Percentiles rank a stretch among this genome's conserved stretches.
Evolutionary conservation across 2,888 invertebrate genomes (phyloP).

Genomic region (Julus scandinavius): DNA sequence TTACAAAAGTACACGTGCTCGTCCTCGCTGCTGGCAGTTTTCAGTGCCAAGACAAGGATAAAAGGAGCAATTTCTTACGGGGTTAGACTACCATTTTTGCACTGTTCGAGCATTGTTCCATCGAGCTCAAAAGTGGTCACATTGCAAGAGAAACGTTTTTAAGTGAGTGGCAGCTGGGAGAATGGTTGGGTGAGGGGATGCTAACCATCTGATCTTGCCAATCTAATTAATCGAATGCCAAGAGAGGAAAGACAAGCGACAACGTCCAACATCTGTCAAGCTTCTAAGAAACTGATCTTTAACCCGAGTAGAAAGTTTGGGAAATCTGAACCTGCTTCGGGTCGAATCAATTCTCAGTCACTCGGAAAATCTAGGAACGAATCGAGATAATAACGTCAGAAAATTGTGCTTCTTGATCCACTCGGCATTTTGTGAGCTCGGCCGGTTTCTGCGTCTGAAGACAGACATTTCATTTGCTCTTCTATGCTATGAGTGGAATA

Average conservation of each 20-base stretch:
- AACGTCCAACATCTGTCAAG: slow-evolving; percentile 38
- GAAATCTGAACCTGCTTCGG: background rate
- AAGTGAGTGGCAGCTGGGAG: slow-evolving; percentile 31
- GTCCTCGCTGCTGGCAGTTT: background rate
- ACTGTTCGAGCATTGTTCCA: background rate
- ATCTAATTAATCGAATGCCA: slow-evolving; percentile 42
- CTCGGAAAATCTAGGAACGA: slow-evolving; percentile 18
- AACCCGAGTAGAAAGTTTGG: background rate
- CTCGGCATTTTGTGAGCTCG: too few relatives aligned
- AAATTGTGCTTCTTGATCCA: background rate
- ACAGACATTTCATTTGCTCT: too few relatives aligned
- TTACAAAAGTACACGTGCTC: slow-evolving; percentile 42
- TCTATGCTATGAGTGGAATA: too few relatives aligned
- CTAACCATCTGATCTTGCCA: slow-evolving; percentile 30
- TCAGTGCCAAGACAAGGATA: background rate
- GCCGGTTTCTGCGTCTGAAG: too few relatives aligned
- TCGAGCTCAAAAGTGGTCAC: background rate
- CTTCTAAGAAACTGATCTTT: background rate
- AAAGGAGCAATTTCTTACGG: background rate
- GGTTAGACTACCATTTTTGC: background rate
- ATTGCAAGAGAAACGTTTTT: background rate
- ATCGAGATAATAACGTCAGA: background rate
- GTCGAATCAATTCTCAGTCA: background rate
- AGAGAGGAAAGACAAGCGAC: slow-evolving; percentile 36
- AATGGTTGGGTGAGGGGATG: background rate